Base-by-base conservation (phyloP, 2,797 vertebrate genomes). In the Potorous gilbertii region DNA sequence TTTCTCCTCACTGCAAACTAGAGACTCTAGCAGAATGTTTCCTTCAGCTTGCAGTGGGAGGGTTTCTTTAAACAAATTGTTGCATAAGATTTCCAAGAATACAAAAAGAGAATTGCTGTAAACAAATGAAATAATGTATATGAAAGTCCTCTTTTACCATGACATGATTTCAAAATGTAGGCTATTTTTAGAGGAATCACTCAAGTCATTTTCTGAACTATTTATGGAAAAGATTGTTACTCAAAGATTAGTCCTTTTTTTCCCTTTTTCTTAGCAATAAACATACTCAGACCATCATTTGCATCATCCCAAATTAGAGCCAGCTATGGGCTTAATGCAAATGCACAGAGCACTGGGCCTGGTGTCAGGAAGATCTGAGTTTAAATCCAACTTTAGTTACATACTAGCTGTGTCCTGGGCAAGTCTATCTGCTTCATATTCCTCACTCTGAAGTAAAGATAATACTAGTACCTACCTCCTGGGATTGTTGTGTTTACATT, bases 1-100 rank as follows among this genome's bases (percentile, higher is more conserved):
- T 87, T 0, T 87, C 21, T 27, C 18, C 24, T 87, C 21, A 87
- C 21, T 50, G 2, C 21, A 87, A 46, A 87, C 3, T 9, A 27
- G 74, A 46, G 21, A 46, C 10, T 50, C 24, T 27, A 87, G n/a
- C n/a, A 21, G 1, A 3, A 8, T 40, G n/a, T 40, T 74, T 81
- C n/a, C 66, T 81, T 81, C n/a, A 81, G 74, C 66, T 87, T 27
- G 74, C 74, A 50, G 27, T 50, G 40, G 40, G 40, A 87, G 21
- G 50, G 40, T 50, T 50, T 50, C 40, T 87, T 87, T 27, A 87
- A 87, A 87, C n/a, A 87, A 87, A 27, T 50, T 40, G 27, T 87
- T 87, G 74, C 74, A 87, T 87, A 87, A 87, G 74, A 87, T 87
- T 87, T 87, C 74, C 74, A 87, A n/a, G 74, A 87, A 50, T 27